Percentiles rank a stretch among this genome's conserved stretches.
These are phyloP conservation scores for Ditula angustiorana DNA, from an alignment of 2,888 invertebrate genomes.

Conservation along the genomic window DNA sequence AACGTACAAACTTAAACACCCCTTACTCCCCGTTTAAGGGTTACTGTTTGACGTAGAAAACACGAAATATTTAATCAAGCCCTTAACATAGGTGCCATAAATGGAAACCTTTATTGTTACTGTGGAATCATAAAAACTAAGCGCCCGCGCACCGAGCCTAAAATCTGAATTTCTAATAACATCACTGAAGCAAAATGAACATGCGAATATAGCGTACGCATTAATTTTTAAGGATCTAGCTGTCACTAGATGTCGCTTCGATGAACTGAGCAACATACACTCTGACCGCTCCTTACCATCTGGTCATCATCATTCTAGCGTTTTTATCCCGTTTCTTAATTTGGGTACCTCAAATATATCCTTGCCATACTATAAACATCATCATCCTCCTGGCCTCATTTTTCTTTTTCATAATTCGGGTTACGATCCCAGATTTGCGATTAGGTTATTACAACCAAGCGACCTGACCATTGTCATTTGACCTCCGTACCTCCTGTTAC, in stretches of 20 bases:
- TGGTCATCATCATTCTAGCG: no score
- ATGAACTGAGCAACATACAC: neutral
- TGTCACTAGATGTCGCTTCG: constrained; percentile 51
- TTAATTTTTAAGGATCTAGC: constrained; percentile 61
- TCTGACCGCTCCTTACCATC: no score
- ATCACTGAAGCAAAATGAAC: constrained; percentile 71
- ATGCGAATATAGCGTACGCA: constrained; percentile 73
- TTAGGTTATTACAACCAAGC: no score
- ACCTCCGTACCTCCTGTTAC: no score
- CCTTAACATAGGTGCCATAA: constrained; percentile 53
- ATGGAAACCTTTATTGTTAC: constrained; percentile 51
- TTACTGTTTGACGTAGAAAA: constrained; percentile 1
- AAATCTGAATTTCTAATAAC: constrained; percentile 82
- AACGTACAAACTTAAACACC: neutral
- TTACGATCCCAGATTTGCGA: no score
- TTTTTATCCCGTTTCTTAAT: no score
- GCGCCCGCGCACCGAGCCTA: constrained; percentile 58
- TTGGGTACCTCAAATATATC: no score
- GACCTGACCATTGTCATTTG: no score
- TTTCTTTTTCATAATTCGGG: no score
- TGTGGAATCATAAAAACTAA: constrained; percentile 70
- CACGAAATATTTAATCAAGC: constrained; percentile 51
- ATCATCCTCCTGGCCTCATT: no score
- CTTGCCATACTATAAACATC: no score
- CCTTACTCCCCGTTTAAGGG: neutral